Base-by-base conservation (phyloP, 2,888 invertebrate genomes). In the Mythimna impura region DNA sequence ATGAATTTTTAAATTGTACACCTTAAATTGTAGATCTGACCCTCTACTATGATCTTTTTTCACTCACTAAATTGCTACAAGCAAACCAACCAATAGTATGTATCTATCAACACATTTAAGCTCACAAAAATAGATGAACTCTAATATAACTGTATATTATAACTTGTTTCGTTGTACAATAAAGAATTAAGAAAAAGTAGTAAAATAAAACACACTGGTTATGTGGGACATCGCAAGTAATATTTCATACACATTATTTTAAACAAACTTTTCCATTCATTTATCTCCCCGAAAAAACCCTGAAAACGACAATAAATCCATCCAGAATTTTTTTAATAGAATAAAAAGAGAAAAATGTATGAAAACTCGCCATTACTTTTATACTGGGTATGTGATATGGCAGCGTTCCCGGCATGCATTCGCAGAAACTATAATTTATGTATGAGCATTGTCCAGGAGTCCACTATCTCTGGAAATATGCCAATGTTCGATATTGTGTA, bases 401-500 rank as follows among this genome's bases (percentile, higher is more conserved):
- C 88, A 88, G 43, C 58, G 87, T 88, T 87, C 86, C 89, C 87
- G 73, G 71, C 78, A 25, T 82, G 85, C 89, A 89, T 88, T 91
- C 86, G 87, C 89, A 86, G 87, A 88, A 90, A 90, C 86, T 79
- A 87, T 90, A 91, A 92, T 92, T 92, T 92, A 92, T 92, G 89
- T 89, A 90, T 87, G 88, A 89, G 83, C 87, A 85, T 87, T 88
- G 91, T 87, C 88, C 89, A 85, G 82, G 76, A 87, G 81, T 57
- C 40, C n/a, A 78, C 78, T 82, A 84, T 87, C 83, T 74, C 86
- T 91, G 91, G 91, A 89, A 73, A 34, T 47, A 55, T 54, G 92
- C 91, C 92, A 93, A 88, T 83, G 78, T 54, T 17, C 3, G 61
- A 78, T 77, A 60, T 66, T 71, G 54, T 81, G 47, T 73, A 62